A percentile compares a stretch with the other conserved stretches of the same genome.
These are phyloP conservation scores for Phaethon lepturus DNA, from an alignment of 2,113 vertebrate species.

Conservation along the genomic window DNA sequence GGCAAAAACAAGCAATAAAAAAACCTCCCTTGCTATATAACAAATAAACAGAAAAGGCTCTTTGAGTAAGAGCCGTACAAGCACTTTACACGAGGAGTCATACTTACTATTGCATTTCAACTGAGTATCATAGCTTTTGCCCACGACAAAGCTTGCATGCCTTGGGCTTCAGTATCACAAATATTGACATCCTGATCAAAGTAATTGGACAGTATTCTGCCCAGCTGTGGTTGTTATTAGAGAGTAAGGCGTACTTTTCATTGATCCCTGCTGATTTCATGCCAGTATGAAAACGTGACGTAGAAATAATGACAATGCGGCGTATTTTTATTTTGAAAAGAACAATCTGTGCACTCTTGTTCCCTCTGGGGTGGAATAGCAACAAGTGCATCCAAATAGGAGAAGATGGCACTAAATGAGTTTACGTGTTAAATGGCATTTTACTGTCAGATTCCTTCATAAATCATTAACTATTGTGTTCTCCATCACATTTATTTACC, in stretches of 20 bases:
- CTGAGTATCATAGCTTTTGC: neutral
- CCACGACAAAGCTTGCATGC: neutral
- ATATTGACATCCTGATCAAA: conserved; percentile 29
- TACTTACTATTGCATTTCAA: neutral
- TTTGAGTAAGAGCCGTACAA: neutral
- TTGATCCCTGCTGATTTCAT: conserved; percentile 24
- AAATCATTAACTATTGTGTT: neutral
- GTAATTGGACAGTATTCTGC: conserved; percentile 9
- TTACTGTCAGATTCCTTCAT: conserved; percentile 1
- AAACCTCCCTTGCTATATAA: neutral
- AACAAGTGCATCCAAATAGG: neutral
- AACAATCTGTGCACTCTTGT: neutral
- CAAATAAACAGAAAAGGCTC: neutral
- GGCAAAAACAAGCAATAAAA: conserved; percentile 5
- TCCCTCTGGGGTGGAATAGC: neutral
- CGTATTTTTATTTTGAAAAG: neutral
- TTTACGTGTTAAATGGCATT: neutral
- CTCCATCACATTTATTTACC: neutral
- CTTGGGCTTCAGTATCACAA: neutral
- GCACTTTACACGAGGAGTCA: neutral
- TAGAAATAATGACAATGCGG: conserved; percentile 7
- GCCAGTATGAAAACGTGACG: neutral
- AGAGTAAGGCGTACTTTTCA: neutral
- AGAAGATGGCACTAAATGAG: neutral
- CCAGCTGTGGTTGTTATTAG: neutral